These are phyloP conservation scores for Drosophila albomicans DNA, from an alignment of 1,140 invertebrate genomes.

Conservation along the genomic window DNA sequence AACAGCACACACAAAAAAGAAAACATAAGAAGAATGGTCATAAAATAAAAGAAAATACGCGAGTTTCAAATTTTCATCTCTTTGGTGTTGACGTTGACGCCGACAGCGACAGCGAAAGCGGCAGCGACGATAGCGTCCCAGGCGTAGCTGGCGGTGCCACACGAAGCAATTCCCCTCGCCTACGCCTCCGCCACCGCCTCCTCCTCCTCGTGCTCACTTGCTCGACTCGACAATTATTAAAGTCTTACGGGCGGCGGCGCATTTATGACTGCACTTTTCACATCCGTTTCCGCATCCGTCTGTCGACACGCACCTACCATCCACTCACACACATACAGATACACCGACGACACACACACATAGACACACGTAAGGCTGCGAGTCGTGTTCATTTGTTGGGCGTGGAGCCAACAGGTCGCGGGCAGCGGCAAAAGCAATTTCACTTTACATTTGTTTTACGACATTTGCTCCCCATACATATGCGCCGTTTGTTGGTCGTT, in stretches of 20 bases:
- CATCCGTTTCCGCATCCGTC: constrained; percentile 78
- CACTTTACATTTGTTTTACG: constrained; percentile 83
- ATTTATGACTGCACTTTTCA: constrained; percentile 84
- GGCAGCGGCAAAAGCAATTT: constrained; percentile 77
- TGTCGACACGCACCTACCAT: constrained; percentile 59
- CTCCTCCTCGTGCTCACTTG: constrained; percentile 20
- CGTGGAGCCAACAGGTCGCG: constrained; percentile 61
- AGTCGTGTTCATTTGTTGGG: constrained; percentile 44
- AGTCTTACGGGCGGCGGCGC: constrained; percentile 74
- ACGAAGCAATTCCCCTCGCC: constrained; percentile 23
- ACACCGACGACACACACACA: constrained; percentile 17
- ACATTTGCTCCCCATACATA: constrained; percentile 72
- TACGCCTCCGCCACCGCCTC: constrained; percentile 15
- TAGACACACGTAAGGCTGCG: constrained; percentile 26
- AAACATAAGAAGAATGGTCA: constrained; percentile 54
- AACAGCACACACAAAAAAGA: constrained; percentile 11
- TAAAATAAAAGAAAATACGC: constrained; percentile 77
- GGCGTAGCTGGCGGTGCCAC: constrained; percentile 15
- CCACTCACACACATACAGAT: constrained; percentile 32
- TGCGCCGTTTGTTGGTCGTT: constrained; percentile 30
- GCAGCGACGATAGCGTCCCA: constrained; percentile 10
- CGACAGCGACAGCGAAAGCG: constrained; percentile 6
- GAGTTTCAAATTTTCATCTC: constrained; percentile 78
- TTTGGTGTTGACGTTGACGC: constrained; percentile 31
- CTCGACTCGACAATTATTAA: constrained; percentile 79